Percentiles rank a stretch among this genome's conserved stretches.
These are phyloP conservation scores for Cantharis lateralis DNA, from an alignment of 2,888 invertebrate genomes.

Conservation along the genomic window DNA sequence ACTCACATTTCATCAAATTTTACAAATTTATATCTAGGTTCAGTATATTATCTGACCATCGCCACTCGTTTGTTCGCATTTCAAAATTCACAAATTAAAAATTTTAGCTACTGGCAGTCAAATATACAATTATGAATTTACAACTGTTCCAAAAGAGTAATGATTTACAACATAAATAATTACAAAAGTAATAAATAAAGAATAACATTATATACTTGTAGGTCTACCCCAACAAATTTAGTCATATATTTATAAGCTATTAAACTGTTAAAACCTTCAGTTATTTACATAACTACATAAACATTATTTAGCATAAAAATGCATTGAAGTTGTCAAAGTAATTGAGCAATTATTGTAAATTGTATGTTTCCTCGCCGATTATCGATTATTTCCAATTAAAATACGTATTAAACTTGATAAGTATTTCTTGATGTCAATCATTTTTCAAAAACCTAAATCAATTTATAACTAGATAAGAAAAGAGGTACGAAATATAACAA, in stretches of 20 bases:
- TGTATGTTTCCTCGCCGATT: not conserved
- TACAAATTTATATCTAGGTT: not conserved
- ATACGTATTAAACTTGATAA: not conserved
- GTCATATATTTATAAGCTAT: not conserved
- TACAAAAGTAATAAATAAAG: not conserved
- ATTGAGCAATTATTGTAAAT: not conserved
- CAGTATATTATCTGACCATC: not conserved
- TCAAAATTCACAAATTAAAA: not conserved
- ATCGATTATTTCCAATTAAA: not conserved
- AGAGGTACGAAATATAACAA: not conserved
- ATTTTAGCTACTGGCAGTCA: not conserved
- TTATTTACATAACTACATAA: not conserved
- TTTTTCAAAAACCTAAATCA: not conserved
- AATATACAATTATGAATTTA: not conserved
- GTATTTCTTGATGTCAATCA: not conserved
- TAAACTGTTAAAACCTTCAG: not conserved
- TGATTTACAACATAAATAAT: not conserved
- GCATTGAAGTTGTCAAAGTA: not conserved
- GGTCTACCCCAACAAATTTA: not conserved
- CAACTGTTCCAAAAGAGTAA: not conserved
- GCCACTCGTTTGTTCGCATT: not conserved
- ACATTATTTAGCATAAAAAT: not conserved
- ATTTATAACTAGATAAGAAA: not conserved
- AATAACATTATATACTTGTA: not conserved
- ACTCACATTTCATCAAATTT: not conserved